These are phyloP conservation scores for Ophion slaviceki DNA, from an alignment of 2,888 invertebrate genomes.

Conservation along the genomic window DNA sequence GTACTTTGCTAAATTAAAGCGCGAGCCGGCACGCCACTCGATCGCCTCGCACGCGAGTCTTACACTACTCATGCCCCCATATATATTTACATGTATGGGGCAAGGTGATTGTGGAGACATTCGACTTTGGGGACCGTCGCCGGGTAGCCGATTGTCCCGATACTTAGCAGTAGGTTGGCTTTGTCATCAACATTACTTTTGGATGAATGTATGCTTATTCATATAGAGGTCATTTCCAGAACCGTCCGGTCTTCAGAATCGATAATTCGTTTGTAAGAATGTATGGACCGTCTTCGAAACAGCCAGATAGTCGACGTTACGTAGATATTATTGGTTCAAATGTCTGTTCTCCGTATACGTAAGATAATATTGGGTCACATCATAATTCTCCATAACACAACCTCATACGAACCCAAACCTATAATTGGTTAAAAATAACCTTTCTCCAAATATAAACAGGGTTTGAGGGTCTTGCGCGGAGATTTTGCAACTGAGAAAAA, in stretches of 20 bases:
- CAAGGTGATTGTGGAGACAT: neutral
- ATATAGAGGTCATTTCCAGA: neutral
- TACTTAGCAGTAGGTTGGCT: too few species aligned
- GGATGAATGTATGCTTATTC: neutral
- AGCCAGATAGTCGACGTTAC: neutral
- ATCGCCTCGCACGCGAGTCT: constrained; percentile 61
- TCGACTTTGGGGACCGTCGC: neutral
- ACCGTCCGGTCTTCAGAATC: neutral
- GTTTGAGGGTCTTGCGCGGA: neutral
- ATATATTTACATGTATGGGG: neutral
- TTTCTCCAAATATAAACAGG: neutral
- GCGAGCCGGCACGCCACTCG: constrained; percentile 74
- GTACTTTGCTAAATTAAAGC: constrained; percentile 79
- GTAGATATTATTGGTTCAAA: neutral
- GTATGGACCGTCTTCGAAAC: neutral
- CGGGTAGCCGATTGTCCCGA: neutral
- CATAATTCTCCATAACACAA: neutral
- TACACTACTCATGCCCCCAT: neutral
- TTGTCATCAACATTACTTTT: neutral
- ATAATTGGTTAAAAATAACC: neutral
- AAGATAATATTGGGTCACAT: neutral
- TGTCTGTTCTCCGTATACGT: neutral
- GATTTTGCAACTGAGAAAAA: neutral
- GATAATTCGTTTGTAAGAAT: too few species aligned
- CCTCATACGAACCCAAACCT: neutral